Evolutionary conservation across 2,113 vertebrate genomes (phyloP).

Genomic region (Balaeniceps rex): DNA sequence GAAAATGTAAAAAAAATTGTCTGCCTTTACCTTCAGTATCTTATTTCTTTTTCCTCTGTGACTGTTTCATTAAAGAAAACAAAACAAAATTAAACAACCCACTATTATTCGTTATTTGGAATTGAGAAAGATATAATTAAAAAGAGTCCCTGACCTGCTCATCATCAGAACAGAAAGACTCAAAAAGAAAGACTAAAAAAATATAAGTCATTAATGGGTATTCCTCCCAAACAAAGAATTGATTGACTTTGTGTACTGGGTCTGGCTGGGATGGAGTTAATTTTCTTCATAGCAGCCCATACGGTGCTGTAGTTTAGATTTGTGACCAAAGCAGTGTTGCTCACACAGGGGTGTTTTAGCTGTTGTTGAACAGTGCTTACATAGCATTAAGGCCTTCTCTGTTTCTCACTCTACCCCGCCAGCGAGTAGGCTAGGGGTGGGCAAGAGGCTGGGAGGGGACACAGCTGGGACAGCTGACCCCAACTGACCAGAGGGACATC

Average conservation of each 20-base stretch:
- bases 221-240: neutral
- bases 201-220: neutral
- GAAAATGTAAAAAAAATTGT: neutral
- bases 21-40: neutral
- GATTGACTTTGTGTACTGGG: neutral
- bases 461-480: neutral
- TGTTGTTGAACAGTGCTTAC: neutral
- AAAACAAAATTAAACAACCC: neutral
- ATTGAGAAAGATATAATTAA: neutral
- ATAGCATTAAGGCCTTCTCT: too few relatives aligned
- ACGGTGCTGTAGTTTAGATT: neutral
- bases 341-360: neutral
- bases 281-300: neutral
- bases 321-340: neutral
- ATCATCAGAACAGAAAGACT: neutral
- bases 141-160: neutral
- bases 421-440: too few relatives aligned
- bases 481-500: neutral
- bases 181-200: neutral
- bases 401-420: neutral
- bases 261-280: neutral
- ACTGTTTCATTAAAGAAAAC: neutral
- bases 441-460: too few relatives aligned
- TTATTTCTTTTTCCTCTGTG: neutral
- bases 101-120: neutral